Percentiles rank a stretch among this genome's conserved stretches.
Evolutionary conservation across 2,888 invertebrate genomes (phyloP).

Genomic region (Epinotia demarniana): DNA sequence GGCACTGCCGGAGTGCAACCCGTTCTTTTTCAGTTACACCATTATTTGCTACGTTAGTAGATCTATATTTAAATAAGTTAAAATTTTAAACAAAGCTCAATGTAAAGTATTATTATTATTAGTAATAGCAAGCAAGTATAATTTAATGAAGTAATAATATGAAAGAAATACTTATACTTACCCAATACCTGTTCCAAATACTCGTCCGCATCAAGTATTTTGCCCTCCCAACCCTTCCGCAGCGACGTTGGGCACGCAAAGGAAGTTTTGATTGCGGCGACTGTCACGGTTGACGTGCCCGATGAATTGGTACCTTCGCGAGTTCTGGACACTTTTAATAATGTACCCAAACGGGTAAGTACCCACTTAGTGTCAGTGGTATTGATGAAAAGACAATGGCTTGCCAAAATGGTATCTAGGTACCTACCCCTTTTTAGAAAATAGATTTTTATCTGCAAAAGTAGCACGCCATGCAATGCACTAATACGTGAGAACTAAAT

Average conservation of each 20-base stretch:
- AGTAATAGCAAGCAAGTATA: too few relatives aligned
- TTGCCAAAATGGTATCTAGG: constrained; percentile 11
- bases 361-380: constrained; percentile 34
- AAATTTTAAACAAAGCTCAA: too few relatives aligned
- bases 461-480: background rate
- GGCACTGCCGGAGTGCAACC: too few relatives aligned
- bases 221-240: constrained; percentile 46
- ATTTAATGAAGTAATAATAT: too few relatives aligned
- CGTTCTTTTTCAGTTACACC: too few relatives aligned
- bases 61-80: too few relatives aligned
- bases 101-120: too few relatives aligned
- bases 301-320: constrained; percentile 61
- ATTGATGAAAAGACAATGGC: constrained; percentile 21
- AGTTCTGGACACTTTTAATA: constrained; percentile 45
- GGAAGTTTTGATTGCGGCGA: constrained; percentile 80
- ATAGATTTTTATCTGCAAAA: too few relatives aligned
- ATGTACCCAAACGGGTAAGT: constrained; percentile 29
- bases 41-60: too few relatives aligned
- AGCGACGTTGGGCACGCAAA: constrained; percentile 51
- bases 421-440: background rate
- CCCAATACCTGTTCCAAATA: constrained; percentile 20
- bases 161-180: too few relatives aligned
- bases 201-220: constrained; percentile 19
- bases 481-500: too few relatives aligned
- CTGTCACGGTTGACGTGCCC: constrained; percentile 74